These are phyloP conservation scores for Echeneis naucrates DNA, from an alignment of 2,797 vertebrate species.

Conservation along the genomic window DNA sequence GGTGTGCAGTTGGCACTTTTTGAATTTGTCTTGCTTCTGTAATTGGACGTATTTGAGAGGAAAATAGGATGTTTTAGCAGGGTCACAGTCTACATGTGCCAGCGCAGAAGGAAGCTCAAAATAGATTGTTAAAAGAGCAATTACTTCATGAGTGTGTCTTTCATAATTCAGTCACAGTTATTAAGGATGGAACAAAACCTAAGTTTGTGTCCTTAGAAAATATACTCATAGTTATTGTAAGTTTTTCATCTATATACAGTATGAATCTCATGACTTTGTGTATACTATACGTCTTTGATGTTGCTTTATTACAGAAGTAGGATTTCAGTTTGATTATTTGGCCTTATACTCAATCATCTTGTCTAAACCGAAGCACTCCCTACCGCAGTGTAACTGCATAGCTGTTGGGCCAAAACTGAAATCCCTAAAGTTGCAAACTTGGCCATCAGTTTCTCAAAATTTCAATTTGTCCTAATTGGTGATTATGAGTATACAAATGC, in stretches of 20 bases:
- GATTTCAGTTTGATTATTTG: not conserved
- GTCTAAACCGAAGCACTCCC: no score
- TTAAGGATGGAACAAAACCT: not conserved
- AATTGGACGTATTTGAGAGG: constrained; percentile 38
- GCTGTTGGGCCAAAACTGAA: no score
- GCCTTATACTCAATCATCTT: not conserved
- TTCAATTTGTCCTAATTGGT: not conserved
- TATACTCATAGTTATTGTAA: not conserved
- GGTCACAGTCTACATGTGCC: constrained; percentile 8
- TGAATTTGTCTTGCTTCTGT: constrained; percentile 24
- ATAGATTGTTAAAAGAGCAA: constrained; percentile 1
- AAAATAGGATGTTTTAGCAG: constrained; percentile 47
- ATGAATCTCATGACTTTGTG: no score
- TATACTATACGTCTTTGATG: no score
- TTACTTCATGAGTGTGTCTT: constrained; percentile 11
- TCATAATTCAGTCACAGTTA: constrained; percentile 22
- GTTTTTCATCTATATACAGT: no score
- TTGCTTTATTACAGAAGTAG: not conserved
- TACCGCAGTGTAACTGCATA: no score
- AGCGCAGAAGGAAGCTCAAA: constrained; percentile 8
- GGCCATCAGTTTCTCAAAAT: no score
- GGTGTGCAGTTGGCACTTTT: constrained; percentile 29
- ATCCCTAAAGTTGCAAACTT: no score
- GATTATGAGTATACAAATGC: no score
- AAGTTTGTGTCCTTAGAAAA: not conserved